These are phyloP conservation scores for Lampris incognitus DNA, from an alignment of 2,113 vertebrate species.

Conservation along the genomic window DNA sequence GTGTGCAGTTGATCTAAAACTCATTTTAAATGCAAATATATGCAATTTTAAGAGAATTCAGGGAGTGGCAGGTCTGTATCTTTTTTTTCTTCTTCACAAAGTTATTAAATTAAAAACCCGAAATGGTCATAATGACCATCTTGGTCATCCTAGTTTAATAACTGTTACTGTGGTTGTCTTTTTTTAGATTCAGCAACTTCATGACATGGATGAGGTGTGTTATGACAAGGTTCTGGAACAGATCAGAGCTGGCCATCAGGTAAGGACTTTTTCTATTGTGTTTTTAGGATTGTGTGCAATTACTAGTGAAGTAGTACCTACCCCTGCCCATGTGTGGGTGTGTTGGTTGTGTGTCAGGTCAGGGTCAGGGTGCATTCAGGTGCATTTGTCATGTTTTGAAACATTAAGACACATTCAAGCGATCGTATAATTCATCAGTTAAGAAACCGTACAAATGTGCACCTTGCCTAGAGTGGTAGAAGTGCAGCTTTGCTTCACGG, in stretches of 20 bases:
- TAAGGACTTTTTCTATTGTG: constrained; percentile 55
- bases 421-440: constrained; percentile 37
- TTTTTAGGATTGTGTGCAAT: background rate
- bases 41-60: no score
- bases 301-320: no score
- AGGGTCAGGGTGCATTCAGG: no score
- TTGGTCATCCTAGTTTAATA: no score
- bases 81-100: no score
- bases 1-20: no score
- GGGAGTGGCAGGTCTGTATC: no score
- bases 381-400: no score
- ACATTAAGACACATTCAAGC: background rate
- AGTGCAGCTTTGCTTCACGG: constrained; percentile 4
- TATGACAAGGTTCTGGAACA: constrained; percentile 95
- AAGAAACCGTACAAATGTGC: constrained; percentile 1
- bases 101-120: no score
- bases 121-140: no score
- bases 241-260: constrained; percentile 95
- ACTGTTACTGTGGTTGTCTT: background rate
- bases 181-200: constrained; percentile 92
- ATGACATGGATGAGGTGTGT: constrained; percentile 97
- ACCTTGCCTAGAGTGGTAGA: background rate
- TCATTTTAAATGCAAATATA: no score
- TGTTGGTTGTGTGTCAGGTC: background rate
- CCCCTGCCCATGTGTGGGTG: background rate